Percentiles rank a stretch among this genome's conserved stretches.
Evolutionary conservation across 2,888 invertebrate genomes (phyloP).

Genomic region (Portevinia maculata): DNA sequence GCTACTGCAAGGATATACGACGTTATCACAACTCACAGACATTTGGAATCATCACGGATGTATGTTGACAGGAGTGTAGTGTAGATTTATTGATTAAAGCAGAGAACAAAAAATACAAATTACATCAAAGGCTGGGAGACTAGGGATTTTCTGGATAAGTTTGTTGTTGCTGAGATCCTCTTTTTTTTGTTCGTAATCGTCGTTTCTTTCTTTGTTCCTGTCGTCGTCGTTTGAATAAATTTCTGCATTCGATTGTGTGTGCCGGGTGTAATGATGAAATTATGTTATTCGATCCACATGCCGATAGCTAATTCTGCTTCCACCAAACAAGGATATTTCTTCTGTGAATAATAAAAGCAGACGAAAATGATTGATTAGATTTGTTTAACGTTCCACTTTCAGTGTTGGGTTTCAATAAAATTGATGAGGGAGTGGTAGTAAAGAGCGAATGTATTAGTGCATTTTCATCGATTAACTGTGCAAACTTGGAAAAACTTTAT

Average conservation of each 20-base stretch:
- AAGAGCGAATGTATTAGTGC: too few species aligned
- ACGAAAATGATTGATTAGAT: constrained; percentile 63
- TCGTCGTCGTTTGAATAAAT: constrained; percentile 56
- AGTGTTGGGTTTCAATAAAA: constrained; percentile 26
- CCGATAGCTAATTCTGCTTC: constrained; percentile 60
- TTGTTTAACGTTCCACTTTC: constrained; percentile 11
- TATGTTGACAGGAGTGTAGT: constrained; percentile 58
- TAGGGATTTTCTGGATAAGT: constrained; percentile 2
- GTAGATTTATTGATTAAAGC: constrained; percentile 37
- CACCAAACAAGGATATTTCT: constrained; percentile 57
- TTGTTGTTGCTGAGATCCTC: constrained; percentile 27
- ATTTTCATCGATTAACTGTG: too few species aligned
- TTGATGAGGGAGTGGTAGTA: neutral
- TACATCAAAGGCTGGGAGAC: constrained; percentile 19
- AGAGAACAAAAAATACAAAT: constrained; percentile 15
- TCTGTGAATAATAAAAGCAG: constrained; percentile 59
- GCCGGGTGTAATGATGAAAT: constrained; percentile 55
- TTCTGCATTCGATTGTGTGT: constrained; percentile 50
- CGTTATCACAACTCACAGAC: constrained; percentile 71
- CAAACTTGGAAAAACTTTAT: too few species aligned
- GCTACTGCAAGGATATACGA: constrained; percentile 61
- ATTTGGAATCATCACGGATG: constrained; percentile 73
- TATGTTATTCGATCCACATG: constrained; percentile 71
- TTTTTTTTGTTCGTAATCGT: neutral
- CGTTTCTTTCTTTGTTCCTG: constrained; percentile 21